These are phyloP conservation scores for Ricordea florida DNA, from an alignment of 92 coral and sea anemone genomes.

Conservation along the genomic window DNA sequence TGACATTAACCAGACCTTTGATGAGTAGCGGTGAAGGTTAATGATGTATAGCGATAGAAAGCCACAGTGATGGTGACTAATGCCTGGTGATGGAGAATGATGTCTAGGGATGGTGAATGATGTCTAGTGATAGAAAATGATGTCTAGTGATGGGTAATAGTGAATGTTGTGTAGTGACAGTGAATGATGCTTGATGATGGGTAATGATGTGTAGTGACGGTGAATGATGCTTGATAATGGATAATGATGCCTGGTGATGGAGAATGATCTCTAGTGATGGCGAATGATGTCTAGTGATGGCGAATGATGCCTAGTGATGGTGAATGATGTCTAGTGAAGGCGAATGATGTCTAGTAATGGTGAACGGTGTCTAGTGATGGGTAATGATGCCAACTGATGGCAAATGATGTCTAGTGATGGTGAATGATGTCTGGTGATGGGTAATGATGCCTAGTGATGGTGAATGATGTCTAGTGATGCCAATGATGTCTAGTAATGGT, in stretches of 20 bases:
- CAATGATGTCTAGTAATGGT: not conserved
- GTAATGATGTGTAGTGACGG: not conserved
- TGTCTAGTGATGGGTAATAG: not conserved
- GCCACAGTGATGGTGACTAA: not conserved
- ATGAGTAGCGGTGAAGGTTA: not conserved
- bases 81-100: not conserved
- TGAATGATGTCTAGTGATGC: not conserved
- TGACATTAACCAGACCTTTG: too few relatives aligned
- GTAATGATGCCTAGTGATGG: not conserved
- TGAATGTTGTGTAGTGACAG: not conserved
- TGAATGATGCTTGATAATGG: not conserved
- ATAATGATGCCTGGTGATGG: not conserved
- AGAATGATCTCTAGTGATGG: not conserved
- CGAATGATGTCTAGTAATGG: not conserved
- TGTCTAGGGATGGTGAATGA: not conserved
- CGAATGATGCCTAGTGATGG: not conserved
- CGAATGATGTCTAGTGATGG: not conserved
- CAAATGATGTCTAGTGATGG: not conserved
- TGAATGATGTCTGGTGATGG: not conserved
- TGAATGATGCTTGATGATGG: not conserved
- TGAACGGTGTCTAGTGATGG: not conserved
- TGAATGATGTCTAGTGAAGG: not conserved
- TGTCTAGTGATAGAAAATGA: not conserved
- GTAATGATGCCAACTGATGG: not conserved
- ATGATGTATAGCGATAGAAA: not conserved